These are phyloP conservation scores for Hipposideros armiger DNA, from an alignment of 2,113 vertebrate genomes.

Conservation along the genomic window DNA sequence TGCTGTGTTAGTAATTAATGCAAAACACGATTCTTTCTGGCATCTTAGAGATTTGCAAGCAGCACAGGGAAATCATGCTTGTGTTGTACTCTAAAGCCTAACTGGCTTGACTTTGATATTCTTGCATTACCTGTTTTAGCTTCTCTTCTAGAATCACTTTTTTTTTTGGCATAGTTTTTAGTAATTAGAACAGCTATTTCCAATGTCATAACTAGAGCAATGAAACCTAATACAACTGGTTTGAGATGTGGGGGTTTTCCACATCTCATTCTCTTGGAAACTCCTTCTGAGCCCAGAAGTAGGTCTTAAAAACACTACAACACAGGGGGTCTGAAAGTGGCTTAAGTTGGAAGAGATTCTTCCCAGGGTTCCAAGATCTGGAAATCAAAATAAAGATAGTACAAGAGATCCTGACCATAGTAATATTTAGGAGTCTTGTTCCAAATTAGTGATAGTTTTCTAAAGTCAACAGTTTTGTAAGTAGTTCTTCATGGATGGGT, in stretches of 20 bases:
- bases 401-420: background rate
- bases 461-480: constrained; percentile 2
- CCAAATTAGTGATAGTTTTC: constrained; percentile 6
- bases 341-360: background rate
- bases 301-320: constrained; percentile 33
- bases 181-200: constrained; percentile 66
- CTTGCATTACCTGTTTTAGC: constrained; percentile 34
- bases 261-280: constrained; percentile 63
- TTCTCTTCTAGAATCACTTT: constrained; percentile 13
- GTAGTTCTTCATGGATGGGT: background rate
- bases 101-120: constrained; percentile 33
- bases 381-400: background rate
- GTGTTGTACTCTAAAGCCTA: background rate
- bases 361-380: background rate
- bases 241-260: constrained; percentile 60
- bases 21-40: background rate
- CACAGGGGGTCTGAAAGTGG: background rate
- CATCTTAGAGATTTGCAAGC: constrained; percentile 5
- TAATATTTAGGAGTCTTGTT: constrained; percentile 8
- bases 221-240: constrained; percentile 60
- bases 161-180: constrained; percentile 15
- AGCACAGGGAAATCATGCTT: background rate
- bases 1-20: background rate
- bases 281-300: constrained; percentile 22
- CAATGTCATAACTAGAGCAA: constrained; percentile 28